phyloP scores from a whole-genome alignment of 2,888 invertebrate species.

The Zygogramma bicolorata region DNA sequence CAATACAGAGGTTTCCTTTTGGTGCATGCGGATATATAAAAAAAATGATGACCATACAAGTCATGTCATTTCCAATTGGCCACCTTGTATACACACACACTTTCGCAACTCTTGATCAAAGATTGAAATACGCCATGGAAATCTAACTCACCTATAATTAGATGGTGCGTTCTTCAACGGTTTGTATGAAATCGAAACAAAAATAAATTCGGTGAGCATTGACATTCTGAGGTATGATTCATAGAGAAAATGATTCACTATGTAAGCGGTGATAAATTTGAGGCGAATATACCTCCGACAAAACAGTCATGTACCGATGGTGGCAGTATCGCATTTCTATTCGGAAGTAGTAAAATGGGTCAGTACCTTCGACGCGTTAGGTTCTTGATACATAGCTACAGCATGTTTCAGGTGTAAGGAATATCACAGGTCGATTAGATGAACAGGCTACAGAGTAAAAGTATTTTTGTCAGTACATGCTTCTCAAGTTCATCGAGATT shows the following conservation, averaged over 20 bases:
- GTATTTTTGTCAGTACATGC: no score
- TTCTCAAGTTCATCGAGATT: no score
- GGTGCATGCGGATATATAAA: no score
- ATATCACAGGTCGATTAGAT: no score
- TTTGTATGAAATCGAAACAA: conserved; percentile 12
- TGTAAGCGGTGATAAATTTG: conserved; percentile 8
- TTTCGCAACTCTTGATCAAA: not conserved
- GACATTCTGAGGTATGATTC: conserved; percentile 2
- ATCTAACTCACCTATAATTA: not conserved
- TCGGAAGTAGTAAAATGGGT: not conserved
- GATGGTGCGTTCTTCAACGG: not conserved
- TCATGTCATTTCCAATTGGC: no score
- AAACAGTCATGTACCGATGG: conserved; percentile 1
- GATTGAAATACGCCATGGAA: not conserved
- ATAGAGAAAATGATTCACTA: conserved; percentile 13
- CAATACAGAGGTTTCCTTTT: no score
- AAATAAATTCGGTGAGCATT: conserved; percentile 6
- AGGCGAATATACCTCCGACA: conserved; percentile 5
- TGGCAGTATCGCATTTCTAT: conserved; percentile 2
- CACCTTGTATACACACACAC: no score
- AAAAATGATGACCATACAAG: no score
- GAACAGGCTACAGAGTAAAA: no score
- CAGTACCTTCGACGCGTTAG: not conserved
- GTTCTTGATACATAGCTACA: not conserved
- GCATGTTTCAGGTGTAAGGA: no score